Evolutionary conservation across 2,888 invertebrate species (phyloP).

Genomic region (Teleiodes luculella): DNA sequence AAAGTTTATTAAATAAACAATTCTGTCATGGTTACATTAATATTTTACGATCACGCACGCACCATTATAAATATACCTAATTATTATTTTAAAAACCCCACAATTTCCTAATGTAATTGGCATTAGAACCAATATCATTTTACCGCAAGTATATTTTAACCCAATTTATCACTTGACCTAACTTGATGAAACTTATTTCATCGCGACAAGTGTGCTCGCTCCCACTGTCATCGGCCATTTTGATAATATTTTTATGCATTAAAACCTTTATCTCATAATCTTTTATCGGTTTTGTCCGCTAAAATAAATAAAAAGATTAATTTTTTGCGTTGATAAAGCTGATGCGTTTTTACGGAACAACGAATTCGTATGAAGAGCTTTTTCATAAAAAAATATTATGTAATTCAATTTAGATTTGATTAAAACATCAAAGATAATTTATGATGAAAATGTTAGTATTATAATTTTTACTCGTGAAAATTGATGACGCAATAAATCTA

Average conservation of each 20-base stretch:
- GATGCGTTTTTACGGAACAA: constrained; percentile 61
- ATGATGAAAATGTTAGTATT: too few species aligned
- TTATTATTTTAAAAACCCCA: too few species aligned
- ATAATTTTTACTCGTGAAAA: too few species aligned
- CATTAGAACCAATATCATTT: not conserved
- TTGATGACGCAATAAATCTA: too few species aligned
- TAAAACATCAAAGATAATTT: too few species aligned
- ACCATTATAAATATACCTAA: too few species aligned
- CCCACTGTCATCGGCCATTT: constrained; percentile 50
- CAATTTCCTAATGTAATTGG: not conserved
- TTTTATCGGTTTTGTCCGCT: constrained; percentile 44
- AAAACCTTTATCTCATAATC: constrained; percentile 76
- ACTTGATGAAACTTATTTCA: constrained; percentile 23
- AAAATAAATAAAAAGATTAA: constrained; percentile 53
- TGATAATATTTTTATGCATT: constrained; percentile 59
- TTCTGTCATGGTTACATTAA: too few species aligned
- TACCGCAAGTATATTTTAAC: not conserved
- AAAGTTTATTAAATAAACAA: too few species aligned
- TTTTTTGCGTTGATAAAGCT: constrained; percentile 49
- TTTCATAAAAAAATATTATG: constrained; percentile 29
- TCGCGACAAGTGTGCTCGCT: constrained; percentile 54
- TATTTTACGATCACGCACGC: too few species aligned
- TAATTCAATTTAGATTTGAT: too few species aligned
- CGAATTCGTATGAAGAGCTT: constrained; percentile 45
- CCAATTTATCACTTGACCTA: constrained; percentile 9